phyloP scores from a whole-genome alignment of 2,888 invertebrate genomes.

The Heteromurus nitidus region DNA sequence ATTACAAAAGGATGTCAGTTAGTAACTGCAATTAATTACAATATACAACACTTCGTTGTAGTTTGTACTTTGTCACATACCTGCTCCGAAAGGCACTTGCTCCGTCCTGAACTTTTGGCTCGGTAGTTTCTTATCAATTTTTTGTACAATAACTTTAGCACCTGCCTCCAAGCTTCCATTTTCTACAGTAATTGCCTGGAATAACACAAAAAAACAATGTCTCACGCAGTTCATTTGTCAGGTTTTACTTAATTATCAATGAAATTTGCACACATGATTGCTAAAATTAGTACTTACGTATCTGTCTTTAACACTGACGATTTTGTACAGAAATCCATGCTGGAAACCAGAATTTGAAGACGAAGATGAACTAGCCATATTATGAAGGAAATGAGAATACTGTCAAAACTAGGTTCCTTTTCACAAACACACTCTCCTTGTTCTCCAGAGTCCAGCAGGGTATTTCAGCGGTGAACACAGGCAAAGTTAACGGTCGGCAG shows the following conservation, averaged over 20 bases:
- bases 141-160: slow-evolving; percentile 38
- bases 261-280: not conserved
- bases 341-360: slow-evolving; percentile 37
- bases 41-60: not conserved
- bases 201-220: not conserved
- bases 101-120: slow-evolving; percentile 56
- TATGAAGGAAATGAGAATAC: no score
- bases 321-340: slow-evolving; percentile 44
- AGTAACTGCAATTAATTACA: not conserved
- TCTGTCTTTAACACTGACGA: slow-evolving; percentile 46
- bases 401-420: no score
- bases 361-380: slow-evolving; percentile 21
- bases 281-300: slow-evolving; percentile 34
- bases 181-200: slow-evolving; percentile 20
- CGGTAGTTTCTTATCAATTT: slow-evolving; percentile 17
- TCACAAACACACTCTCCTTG: no score
- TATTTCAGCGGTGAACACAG: no score
- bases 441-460: no score
- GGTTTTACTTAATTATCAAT: not conserved
- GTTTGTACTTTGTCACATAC: not conserved
- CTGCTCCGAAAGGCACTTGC: slow-evolving; percentile 5
- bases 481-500: no score
- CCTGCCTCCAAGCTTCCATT: slow-evolving; percentile 40
- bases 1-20: not conserved
- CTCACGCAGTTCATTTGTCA: not conserved